Base-by-base conservation (phyloP, 2,888 invertebrate species). In the Cheilosia scutellata region DNA sequence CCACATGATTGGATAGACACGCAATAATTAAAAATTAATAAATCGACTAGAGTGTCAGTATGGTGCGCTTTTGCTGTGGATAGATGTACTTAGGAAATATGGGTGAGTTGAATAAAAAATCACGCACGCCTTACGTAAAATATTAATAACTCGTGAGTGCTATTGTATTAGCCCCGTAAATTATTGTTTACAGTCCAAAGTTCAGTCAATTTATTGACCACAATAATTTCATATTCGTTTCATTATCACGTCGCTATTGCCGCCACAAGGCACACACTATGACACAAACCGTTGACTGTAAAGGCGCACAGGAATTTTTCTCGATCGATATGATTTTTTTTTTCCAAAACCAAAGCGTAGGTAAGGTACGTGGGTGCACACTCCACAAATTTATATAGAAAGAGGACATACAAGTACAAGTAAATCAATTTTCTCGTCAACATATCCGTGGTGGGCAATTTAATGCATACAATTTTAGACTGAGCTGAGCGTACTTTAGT, bases 121-220 rank as follows among this genome's bases (percentile, higher is more conserved):
- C 60, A 58, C 40, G 37, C 31, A 27, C 40, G 16, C 27, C 53
- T 63, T 65, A 47, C 33, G 27, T 55, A 33, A 57, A 74, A 74
- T 55, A 55, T 74, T 63, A 25, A 63, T 33, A 63, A 55, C 33
- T 44, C 33, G 25, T 9, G 27, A 11, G 37, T 37, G 37, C 37
- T 40, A 40, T 20, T 49, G 60, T 72, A 20, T 31, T n/a, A 31
- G 72, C 51, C 44, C 62, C 62, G 53, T 55, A 42, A 65, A 16
- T 60, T 42, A 68, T 68, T 60, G 58, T 68, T 66, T 76, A 68
- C 60, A 42, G 31, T 42, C 25, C 31, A 51, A 76, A 76, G 49
- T 29, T 68, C 51, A 51, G 55, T 51, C 51, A 60, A 76, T 76
- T 51, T 51, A 68, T 51, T 60, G 42, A 42, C 37, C 58, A 42